Conservation (phyloP, 2,888 invertebrate species). For the Sinopyrophorus schimmeli region DNA sequence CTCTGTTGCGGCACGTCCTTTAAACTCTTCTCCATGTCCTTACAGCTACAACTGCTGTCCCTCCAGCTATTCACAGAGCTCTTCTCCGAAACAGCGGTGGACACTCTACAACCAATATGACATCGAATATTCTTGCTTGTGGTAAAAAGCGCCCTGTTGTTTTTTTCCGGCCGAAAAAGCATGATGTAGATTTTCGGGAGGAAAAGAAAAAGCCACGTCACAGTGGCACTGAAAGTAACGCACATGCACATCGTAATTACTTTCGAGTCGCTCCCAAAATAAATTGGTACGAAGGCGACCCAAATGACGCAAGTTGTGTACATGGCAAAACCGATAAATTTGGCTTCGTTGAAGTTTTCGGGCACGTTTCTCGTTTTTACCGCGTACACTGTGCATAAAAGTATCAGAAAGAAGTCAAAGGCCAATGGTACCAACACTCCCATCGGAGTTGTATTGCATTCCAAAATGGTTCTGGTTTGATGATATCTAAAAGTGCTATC, state of each 20-base stretch:
- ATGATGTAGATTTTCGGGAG: conserved; percentile 79
- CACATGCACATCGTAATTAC: conserved; percentile 66
- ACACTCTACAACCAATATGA: conserved; percentile 64
- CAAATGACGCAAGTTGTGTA: conserved; percentile 79
- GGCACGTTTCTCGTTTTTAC: conserved; percentile 77
- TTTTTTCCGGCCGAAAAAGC: conserved; percentile 72
- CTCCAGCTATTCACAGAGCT: conserved; percentile 49
- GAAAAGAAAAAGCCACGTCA: conserved; percentile 73
- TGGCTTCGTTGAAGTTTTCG: conserved; percentile 80
- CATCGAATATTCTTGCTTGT: conserved; percentile 72
- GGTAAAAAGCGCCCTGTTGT: conserved; percentile 74
- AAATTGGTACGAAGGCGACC: conserved; percentile 78
- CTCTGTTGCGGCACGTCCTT: conserved; percentile 43
- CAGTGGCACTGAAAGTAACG: conserved; percentile 72
- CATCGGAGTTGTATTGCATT: conserved; percentile 65
- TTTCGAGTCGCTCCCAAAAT: conserved; percentile 70
- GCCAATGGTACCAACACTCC: conserved; percentile 67
- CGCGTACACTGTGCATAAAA: conserved; percentile 77
- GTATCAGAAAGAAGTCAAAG: conserved; percentile 71
- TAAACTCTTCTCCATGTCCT: conserved; percentile 27
- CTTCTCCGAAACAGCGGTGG: conserved; percentile 54
- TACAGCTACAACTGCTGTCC: conserved; percentile 41
- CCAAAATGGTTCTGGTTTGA: conserved; percentile 60
- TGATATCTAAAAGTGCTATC: conserved; percentile 60
- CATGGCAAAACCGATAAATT: conserved; percentile 78